A percentile compares a stretch with the other conserved stretches of the same genome.
These are phyloP conservation scores for Nannoperca obscura DNA, from an alignment of 2,797 vertebrate genomes.

Conservation along the genomic window DNA sequence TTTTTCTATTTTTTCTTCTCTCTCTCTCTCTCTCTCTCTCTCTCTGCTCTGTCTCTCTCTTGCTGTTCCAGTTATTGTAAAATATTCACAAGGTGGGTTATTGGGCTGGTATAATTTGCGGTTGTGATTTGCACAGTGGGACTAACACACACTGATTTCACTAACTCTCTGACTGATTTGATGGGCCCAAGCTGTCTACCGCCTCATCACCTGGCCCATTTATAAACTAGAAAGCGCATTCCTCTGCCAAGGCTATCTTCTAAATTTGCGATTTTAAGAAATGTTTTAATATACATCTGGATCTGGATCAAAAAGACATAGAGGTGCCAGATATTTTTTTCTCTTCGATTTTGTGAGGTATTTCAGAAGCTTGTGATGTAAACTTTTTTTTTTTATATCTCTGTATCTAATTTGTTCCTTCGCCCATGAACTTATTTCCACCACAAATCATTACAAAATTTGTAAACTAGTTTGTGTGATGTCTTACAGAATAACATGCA, in stretches of 20 bases:
- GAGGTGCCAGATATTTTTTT: background rate
- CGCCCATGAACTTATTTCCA: background rate
- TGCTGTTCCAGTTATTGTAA: slow-evolving; percentile 62
- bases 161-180: slow-evolving; percentile 55
- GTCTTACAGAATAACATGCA: background rate
- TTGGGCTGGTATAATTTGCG: slow-evolving; percentile 56
- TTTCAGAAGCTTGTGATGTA: background rate
- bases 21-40: slow-evolving; percentile 2
- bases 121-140: slow-evolving; percentile 61
- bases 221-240: slow-evolving; percentile 17
- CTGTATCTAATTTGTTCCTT: background rate
- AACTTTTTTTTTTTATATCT: background rate
- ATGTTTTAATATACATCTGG: slow-evolving; percentile 21
- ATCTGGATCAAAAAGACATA: slow-evolving; percentile 25
- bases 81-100: slow-evolving; percentile 60
- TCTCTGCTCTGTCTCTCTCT: slow-evolving; percentile 25
- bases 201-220: slow-evolving; percentile 50
- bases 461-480: background rate
- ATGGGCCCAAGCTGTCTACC: slow-evolving; percentile 44
- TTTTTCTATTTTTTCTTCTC: slow-evolving; percentile 50
- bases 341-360: background rate
- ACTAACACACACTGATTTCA: slow-evolving; percentile 54
- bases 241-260: slow-evolving; percentile 16
- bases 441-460: background rate
- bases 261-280: slow-evolving; percentile 29